These are phyloP conservation scores for Scaptomyza caliginosa DNA, from an alignment of 2,888 invertebrate genomes.

Conservation along the genomic window DNA sequence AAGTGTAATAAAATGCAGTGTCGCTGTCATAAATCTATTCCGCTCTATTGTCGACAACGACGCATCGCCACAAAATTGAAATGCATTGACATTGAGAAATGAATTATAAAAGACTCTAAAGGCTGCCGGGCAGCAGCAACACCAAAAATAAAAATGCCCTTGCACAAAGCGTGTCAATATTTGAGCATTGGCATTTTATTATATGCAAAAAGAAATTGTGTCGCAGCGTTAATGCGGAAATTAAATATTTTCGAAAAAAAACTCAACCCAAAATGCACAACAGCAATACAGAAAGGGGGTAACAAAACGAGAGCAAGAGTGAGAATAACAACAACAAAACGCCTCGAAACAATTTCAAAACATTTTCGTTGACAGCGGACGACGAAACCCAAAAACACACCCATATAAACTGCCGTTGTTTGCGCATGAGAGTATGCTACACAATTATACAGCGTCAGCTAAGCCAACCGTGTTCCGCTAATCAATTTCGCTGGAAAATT, in stretches of 20 bases:
- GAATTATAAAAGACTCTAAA: slow-evolving; percentile 40
- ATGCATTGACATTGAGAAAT: slow-evolving; percentile 77
- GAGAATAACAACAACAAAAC: slow-evolving; percentile 6
- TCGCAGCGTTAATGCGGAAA: slow-evolving; percentile 70
- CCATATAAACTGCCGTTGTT: slow-evolving; percentile 47
- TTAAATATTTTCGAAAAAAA: slow-evolving; percentile 61
- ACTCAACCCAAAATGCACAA: slow-evolving; percentile 19
- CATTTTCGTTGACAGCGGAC: slow-evolving; percentile 70
- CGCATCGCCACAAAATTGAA: slow-evolving; percentile 64
- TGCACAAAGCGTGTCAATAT: slow-evolving; percentile 47
- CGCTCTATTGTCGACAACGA: slow-evolving; percentile 74
- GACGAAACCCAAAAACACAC: slow-evolving; percentile 18
- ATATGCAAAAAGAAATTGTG: slow-evolving; percentile 30
- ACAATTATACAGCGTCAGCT: slow-evolving; percentile 36
- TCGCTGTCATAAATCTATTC: slow-evolving; percentile 80
- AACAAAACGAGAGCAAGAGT: background rate
- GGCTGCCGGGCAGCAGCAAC: background rate
- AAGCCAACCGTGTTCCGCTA: slow-evolving; percentile 36
- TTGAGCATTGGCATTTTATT: slow-evolving; percentile 50
- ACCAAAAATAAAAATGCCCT: background rate
- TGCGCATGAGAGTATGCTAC: slow-evolving; percentile 63
- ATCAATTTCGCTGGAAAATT: slow-evolving; percentile 2
- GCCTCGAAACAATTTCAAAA: slow-evolving; percentile 70
- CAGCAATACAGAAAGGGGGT: slow-evolving; percentile 1
- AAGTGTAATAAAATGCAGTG: slow-evolving; percentile 80